These are phyloP conservation scores for Fregata magnificens DNA, from an alignment of 2,113 vertebrate genomes.

Conservation along the genomic window DNA sequence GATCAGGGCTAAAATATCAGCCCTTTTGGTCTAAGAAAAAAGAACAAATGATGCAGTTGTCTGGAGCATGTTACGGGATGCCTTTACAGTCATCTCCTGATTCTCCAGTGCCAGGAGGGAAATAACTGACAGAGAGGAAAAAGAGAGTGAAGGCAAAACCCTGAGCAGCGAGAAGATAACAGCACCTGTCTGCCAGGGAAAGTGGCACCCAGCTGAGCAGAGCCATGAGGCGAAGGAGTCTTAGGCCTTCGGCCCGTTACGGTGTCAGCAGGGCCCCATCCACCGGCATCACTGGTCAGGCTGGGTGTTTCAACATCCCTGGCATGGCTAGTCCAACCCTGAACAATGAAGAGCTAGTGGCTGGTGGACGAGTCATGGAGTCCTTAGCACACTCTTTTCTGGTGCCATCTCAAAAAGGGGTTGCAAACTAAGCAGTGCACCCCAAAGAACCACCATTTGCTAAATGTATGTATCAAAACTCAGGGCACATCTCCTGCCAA, in stretches of 20 bases:
- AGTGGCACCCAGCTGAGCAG: neutral
- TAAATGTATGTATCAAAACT: neutral
- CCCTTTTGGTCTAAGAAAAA: neutral
- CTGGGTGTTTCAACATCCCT: neutral
- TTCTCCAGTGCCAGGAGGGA: neutral
- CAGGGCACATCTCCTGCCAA: rapidly evolving
- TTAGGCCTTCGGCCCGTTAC: rapidly evolving
- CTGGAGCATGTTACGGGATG: neutral
- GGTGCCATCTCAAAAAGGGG: neutral
- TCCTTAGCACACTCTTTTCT: neutral
- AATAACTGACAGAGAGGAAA: neutral
- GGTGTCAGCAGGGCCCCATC: neutral
- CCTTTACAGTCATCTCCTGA: neutral
- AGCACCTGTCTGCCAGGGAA: neutral
- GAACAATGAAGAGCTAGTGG: neutral
- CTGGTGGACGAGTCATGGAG: neutral
- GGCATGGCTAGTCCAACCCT: neutral
- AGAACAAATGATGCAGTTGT: neutral
- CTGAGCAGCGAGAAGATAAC: neutral
- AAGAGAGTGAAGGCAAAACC: neutral
- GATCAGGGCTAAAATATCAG: neutral
- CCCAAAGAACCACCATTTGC: neutral
- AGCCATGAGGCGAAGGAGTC: neutral
- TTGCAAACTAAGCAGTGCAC: neutral
- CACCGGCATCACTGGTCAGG: neutral